phyloP scores from a whole-genome alignment of 2,113 vertebrate genomes.

The Onychostruthus taczanowskii region DNA sequence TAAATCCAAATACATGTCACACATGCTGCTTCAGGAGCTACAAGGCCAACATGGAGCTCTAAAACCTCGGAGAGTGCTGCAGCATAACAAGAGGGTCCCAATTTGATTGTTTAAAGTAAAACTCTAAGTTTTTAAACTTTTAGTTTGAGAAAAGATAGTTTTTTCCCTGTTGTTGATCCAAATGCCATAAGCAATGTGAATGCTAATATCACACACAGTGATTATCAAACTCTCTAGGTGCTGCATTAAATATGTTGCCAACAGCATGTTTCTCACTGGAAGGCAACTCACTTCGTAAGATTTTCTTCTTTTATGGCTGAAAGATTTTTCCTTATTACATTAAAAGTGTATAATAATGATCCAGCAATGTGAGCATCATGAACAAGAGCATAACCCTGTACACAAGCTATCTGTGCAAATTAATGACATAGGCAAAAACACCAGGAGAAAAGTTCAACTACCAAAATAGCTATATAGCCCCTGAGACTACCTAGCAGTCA shows the following conservation, averaged over 20 bases:
- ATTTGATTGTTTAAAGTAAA: conserved; percentile 55
- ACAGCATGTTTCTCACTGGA: conserved; percentile 55
- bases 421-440: background rate
- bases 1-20: background rate
- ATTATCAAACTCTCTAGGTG: conserved; percentile 23
- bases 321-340: background rate
- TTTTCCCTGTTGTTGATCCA: background rate
- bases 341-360: background rate
- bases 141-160: background rate
- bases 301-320: background rate
- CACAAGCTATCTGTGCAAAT: background rate
- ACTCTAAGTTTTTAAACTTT: conserved; percentile 48
- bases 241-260: conserved; percentile 26
- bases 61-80: background rate
- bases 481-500: background rate
- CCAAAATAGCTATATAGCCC: background rate
- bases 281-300: conserved; percentile 32
- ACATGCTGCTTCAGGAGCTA: background rate
- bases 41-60: background rate
- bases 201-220: conserved; percentile 18
- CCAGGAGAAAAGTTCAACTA: background rate
- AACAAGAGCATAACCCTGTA: background rate
- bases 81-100: background rate
- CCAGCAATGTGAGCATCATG: background rate
- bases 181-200: conserved; percentile 31